Base-by-base conservation (phyloP, 2,888 invertebrate species). In the Yponomeuta malinellus region DNA sequence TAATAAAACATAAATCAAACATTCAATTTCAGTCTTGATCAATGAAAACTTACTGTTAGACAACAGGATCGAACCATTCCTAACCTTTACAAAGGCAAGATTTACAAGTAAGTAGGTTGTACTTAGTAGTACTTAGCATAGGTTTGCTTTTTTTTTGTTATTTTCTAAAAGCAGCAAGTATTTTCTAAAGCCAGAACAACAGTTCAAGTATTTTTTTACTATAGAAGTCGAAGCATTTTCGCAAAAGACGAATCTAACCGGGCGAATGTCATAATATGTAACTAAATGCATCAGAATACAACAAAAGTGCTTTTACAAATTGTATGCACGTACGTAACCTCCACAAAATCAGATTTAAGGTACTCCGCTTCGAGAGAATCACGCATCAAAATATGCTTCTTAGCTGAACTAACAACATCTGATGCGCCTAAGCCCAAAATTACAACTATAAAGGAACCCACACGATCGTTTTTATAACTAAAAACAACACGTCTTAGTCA, bases 11-110 rank as follows among this genome's bases (percentile, higher is more conserved):
- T 64, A 65, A 64, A 83, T 59, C 79, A 81, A 77, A 82, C 78
- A 83, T 84, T 85, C 84, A 83, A 85, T 84, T 59, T 91, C 91
- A 91, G 91, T 90, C 91, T 91, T 90, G 79, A 83, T 84, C 87
- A 88, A 85, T 89, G 88, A 88, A 68, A 68, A 83, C 52, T 59
- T 59, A 59, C 52, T 52, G 52, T 15, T 59, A 59, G 12, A 59
- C 52, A 59, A 15, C 15, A 15, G 9, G 1, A 59, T 59, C 15
- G 52, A 59, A 2, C 15, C 15, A 9, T 15, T 59, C 52, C 52
- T 59, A 15, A 59, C 2, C 15, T 59, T 15, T 15, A 59, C 52
- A 15, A 59, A 59, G 52, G 52, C 52, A 59, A 52, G 52, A 52
- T 52, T 52, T 52, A 52, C 15, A 43, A 43, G 43, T 43, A 43